Evolutionary conservation across 1,140 invertebrate species (phyloP), one percentile per base, ranked within the genome.

Genomic region (Drosophila suzukii): DNA sequence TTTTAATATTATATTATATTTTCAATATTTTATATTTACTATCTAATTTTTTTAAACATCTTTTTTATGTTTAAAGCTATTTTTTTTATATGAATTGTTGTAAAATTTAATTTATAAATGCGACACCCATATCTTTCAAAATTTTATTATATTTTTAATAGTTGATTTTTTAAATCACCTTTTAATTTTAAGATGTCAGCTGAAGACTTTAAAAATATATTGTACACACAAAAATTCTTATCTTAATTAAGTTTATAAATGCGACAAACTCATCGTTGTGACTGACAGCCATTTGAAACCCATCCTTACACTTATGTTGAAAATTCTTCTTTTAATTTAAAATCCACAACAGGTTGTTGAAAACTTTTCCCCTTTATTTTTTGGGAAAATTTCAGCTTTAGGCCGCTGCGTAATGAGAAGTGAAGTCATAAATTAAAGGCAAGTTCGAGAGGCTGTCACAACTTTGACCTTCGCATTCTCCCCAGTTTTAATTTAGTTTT

Each of bases 401-500:
- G 43, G 30, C 10, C 30, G 36, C n/a, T 10, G 41, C 5, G 15
- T 75, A 75, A 75, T 76, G 54, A 59, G 49, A 51, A 61, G 24
- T 75, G 49, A 47, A 58, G 30, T 59, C 72, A 75, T 75, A 67
- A 75, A 75, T 75, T 75, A 75, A 53, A 47, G 72, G 36, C 73
- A 66, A 65, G 61, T 65, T 75, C 71, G 56, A 51, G 39, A 36
- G 70, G 38, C 70, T 75, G 72, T 57, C 72, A 75, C 61, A 75
- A 74, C 58, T 74, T 66, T 75, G 72, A 75, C 73, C 73, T 75
- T 75, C 39, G 61, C 47, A 56, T 58, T 15, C 71, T 68, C 58
- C 51, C 53, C 60, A 51, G 54, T 58, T 75, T 75, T 75, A 75
- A 75, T 75, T 75, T 75, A 75, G 73, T 75, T 75, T 66, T 75